A percentile compares a stretch with the other conserved stretches of the same genome.
Evolutionary conservation across 2,888 invertebrate species (phyloP).

Genomic region (Mystacides longicornis): DNA sequence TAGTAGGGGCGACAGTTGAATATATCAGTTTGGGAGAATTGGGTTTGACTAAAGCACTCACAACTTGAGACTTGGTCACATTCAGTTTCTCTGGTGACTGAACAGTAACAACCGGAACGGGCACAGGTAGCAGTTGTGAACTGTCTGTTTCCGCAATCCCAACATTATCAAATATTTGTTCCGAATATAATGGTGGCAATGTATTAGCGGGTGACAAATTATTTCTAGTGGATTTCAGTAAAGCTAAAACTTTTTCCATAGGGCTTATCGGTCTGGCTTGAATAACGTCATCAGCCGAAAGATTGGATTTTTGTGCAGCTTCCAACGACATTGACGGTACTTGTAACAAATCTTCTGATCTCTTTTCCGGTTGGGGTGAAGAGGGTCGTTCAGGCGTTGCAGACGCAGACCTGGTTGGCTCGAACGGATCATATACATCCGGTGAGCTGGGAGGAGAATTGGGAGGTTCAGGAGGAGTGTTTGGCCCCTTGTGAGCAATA

Average conservation of each 20-base stretch:
- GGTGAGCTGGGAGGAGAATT: slow-evolving; percentile 64
- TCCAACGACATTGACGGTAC: slow-evolving; percentile 38
- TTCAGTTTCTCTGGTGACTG: slow-evolving; percentile 36
- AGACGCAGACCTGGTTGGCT: slow-evolving; percentile 77
- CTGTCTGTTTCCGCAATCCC: slow-evolving; percentile 26
- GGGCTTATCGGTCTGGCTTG: slow-evolving; percentile 48
- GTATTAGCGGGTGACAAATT: slow-evolving; percentile 33
- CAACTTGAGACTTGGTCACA: slow-evolving; percentile 17
- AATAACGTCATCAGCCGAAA: slow-evolving; percentile 44
- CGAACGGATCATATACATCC: slow-evolving; percentile 86
- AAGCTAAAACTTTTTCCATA: slow-evolving; percentile 52
- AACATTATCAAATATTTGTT: slow-evolving; percentile 23
- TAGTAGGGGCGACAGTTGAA: slow-evolving; percentile 32
- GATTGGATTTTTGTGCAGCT: slow-evolving; percentile 44
- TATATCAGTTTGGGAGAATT: slow-evolving; percentile 33
- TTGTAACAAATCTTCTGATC: slow-evolving; percentile 27
- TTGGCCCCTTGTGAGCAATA: slow-evolving; percentile 55
- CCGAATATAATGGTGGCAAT: slow-evolving; percentile 27
- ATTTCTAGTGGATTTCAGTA: slow-evolving; percentile 48
- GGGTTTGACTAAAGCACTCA: slow-evolving; percentile 31
- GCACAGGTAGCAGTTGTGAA: slow-evolving; percentile 31
- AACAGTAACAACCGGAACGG: slow-evolving; percentile 32
- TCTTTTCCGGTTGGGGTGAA: slow-evolving; percentile 24
- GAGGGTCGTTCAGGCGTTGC: slow-evolving; percentile 47
- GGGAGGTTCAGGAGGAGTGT: slow-evolving; percentile 63